Conservation (phyloP, 2,797 vertebrate species). For the Anomalospiza imberbis region DNA sequence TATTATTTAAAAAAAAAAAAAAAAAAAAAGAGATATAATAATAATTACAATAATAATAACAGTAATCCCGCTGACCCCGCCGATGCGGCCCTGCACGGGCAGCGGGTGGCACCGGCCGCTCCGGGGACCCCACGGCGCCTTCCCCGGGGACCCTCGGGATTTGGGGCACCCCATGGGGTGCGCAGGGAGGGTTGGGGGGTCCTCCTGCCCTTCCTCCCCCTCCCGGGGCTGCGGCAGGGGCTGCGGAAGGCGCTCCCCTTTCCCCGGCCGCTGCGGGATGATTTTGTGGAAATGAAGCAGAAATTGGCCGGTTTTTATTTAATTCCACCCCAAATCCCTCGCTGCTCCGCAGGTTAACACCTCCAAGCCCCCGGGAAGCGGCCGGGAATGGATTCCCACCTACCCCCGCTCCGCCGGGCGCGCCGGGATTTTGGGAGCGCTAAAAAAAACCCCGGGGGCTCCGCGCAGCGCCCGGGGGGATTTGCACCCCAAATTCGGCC, state of each 20-base stretch:
- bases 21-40: too few species aligned
- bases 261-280: background rate
- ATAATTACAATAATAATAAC: background rate
- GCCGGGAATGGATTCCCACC: background rate
- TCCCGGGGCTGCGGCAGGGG: background rate
- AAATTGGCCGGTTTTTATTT: background rate
- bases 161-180: background rate
- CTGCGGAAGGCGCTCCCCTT: background rate
- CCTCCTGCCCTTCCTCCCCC: too few species aligned
- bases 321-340: background rate
- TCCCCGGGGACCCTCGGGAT: background rate
- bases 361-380: background rate
- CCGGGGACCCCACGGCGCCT: background rate
- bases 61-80: background rate
- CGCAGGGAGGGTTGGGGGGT: too few species aligned
- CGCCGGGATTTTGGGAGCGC: background rate
- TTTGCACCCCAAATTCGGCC: background rate
- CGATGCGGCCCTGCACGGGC: background rate
- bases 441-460: background rate
- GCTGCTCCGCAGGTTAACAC: background rate
- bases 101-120: background rate
- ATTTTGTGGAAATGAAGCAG: background rate
- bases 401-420: too few species aligned
- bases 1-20: too few species aligned
- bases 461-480: accelerated